Base-by-base conservation (phyloP, 2,888 invertebrate genomes). In the Oxyteleia sp. region DNA sequence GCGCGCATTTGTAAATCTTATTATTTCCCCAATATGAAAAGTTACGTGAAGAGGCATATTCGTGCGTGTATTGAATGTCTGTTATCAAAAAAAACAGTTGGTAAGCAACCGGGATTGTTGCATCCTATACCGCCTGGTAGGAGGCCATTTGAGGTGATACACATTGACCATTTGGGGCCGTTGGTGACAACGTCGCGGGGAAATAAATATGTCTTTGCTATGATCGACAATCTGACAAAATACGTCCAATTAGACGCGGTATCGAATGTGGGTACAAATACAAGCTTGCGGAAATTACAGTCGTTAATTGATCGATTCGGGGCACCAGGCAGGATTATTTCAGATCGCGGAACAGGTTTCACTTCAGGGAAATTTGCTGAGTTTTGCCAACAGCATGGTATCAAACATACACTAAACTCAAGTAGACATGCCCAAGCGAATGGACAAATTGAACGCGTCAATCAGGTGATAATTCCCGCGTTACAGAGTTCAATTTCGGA, bases 1-100 rank as follows among this genome's bases (percentile, higher is more conserved):
- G 29, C 29, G 13, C 11, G 18, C 1, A 55, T 68, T 13, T 0
- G 26, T 0, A 0, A 23, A 8, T 10, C 32, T 8, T 68, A 29
- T 43, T 68, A 23, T 15, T 68, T 68, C 20, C 43, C 68, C 0
- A n/a, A 16, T 13, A 55, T 68, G 43, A 10, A 13, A 29, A 26
- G 1, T 0, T 68, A 68, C 15, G 38, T 68, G 3, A 68, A 53
- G 18, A 1, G 23, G 0, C 55, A 68, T 43, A 38, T 68, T 1
- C 1, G 23, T 0, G 1, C 13, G 3, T 68, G 68, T 23, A n/a
- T 68, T 4, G 68, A 53, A 8, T 68, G 68, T 55, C 0, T 55
- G 1, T 23, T 59, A n/a, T 20, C 59, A 8, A 59, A 59, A 23
- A 35, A 41, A 4, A 59, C 41, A 15, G 3, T 11, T 1, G 55